Conservation (phyloP, 1,140 invertebrate species). For the Reticulitermes speratus region DNA sequence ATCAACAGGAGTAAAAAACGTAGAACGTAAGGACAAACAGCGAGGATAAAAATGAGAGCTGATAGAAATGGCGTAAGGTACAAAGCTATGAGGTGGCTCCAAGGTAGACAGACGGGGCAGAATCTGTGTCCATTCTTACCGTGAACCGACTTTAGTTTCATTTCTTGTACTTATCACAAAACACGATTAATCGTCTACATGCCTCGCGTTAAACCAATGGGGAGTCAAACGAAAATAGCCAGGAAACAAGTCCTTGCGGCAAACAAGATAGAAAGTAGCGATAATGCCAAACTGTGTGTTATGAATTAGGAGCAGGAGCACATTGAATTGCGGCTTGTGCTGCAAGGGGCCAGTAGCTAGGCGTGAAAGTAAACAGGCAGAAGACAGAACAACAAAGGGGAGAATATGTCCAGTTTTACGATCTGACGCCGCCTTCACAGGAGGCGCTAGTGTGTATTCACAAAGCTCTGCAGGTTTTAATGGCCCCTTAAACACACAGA, state of each 20-base stretch:
- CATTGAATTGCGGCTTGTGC: not conserved
- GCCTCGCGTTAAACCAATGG: not conserved
- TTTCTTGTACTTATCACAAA: too few species aligned
- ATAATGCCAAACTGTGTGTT: not conserved
- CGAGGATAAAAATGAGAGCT: too few species aligned
- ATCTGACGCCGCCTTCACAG: not conserved
- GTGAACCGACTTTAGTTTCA: too few species aligned
- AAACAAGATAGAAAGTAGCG: not conserved
- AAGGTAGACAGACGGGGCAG: too few species aligned
- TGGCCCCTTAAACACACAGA: constrained; percentile 3
- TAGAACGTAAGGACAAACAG: too few species aligned
- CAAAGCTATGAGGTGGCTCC: too few species aligned
- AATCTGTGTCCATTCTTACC: too few species aligned
- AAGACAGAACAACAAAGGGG: too few species aligned
- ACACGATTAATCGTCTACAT: too few species aligned
- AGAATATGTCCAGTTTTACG: not conserved
- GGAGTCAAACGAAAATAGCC: not conserved
- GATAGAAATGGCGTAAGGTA: too few species aligned
- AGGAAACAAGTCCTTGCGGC: not conserved
- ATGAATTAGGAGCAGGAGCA: not conserved
- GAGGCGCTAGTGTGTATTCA: not conserved
- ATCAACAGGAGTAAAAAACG: too few species aligned
- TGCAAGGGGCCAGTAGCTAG: not conserved
- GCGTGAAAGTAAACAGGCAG: not conserved
- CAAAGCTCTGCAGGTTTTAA: not conserved